Evolutionary conservation across 1,140 invertebrate species (phyloP).

Genomic region (Brachionus koreanus): DNA sequence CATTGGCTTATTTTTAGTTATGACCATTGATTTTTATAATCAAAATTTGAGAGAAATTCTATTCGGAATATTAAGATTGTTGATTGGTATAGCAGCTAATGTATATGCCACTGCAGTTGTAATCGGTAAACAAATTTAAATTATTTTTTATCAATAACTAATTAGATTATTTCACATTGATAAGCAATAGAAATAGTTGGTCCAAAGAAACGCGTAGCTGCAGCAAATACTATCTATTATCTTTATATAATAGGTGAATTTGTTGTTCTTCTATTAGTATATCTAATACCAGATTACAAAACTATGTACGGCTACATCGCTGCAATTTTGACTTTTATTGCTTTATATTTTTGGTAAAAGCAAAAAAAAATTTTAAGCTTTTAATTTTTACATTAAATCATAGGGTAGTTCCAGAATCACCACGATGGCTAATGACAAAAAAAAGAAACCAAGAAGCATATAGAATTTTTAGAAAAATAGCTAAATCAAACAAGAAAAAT

Average conservation of each 20-base stretch:
- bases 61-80: not conserved
- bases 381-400: not conserved
- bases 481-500: slow-evolving; percentile 25
- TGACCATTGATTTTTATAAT: not conserved
- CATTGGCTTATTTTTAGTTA: not conserved
- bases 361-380: not conserved
- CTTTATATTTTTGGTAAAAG: slow-evolving; percentile 23
- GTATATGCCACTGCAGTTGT: not conserved
- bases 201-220: slow-evolving; percentile 7
- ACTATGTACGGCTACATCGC: not conserved
- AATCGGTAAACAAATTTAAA: not conserved
- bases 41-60: not conserved
- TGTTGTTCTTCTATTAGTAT: slow-evolving; percentile 34
- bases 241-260: slow-evolving; percentile 39
- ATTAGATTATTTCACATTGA: not conserved
- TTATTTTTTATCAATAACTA: not conserved
- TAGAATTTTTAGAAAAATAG: not conserved
- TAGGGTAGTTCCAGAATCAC: slow-evolving; percentile 23
- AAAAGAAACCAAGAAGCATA: not conserved
- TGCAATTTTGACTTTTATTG: not conserved
- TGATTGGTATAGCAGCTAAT: slow-evolving; percentile 20
- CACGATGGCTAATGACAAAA: slow-evolving; percentile 34
- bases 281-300: slow-evolving; percentile 35
- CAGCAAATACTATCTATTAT: slow-evolving; percentile 35
- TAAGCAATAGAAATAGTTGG: slow-evolving; percentile 33